Base-by-base conservation (phyloP, 2,113 vertebrate genomes). In the Coptodon rendalli region DNA sequence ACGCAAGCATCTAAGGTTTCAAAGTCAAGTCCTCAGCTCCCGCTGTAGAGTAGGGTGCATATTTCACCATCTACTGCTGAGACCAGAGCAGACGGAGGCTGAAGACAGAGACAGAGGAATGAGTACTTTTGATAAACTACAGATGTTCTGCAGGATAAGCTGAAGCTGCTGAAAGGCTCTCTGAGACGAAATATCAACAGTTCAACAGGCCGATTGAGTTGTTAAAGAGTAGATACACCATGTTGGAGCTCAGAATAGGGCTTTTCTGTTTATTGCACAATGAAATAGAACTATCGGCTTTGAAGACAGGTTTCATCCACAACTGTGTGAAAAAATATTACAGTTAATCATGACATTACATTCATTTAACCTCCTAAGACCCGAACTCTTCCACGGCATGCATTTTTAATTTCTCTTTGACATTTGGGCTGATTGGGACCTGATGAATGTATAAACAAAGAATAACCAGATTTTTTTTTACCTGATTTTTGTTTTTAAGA, bases 81-180 rank as follows among this genome's bases (percentile, higher is more conserved):
- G 94, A 80, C 91, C 68, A 95, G 96, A 97, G 43, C 96, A 97
- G 97, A 97, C 97, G 57, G 79, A 61, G 95, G 89, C 95, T 91
- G 92, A 84, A 87, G 90, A 95, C 88, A 93, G 95, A 94, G 53
- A 95, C 87, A 86, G 95, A 94, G 53, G 63, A 92, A 94, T 87
- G 84, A 86, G 59, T 92, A 94, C 87, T 93, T 97, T 95, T 97
- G 98, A 98, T 96, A 97, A 93, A 93, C 89, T 96, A 92, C 97
- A 98, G 97, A 97, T 98, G 98, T 97, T 81, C 95, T 92, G 86
- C 86, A 94, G 96, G 95, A 96, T 95, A 96, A 93, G 80, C 84
- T 61, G 88, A 91, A 87, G 86, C 85, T 92, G 95, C 83, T 97
- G 97, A 97, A 61, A 89, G 87, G 53, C 36, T 94, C 4, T 4